Evolutionary conservation across 2,797 vertebrate species (phyloP), one percentile per base, ranked within the genome.

Genomic region (Etheostoma nigrum): DNA sequence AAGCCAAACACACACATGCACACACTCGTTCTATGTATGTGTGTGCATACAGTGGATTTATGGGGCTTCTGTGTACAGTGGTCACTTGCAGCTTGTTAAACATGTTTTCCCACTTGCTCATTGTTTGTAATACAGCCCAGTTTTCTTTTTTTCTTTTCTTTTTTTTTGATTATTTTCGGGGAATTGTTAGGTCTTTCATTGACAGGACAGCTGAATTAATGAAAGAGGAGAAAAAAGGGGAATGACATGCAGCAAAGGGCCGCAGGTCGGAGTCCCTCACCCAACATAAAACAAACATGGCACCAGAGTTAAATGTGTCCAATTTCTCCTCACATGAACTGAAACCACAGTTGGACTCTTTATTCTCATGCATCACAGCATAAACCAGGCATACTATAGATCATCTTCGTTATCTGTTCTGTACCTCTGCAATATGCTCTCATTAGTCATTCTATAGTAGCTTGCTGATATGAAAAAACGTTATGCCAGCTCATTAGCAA

Each of bases 361-460:
- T 47, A 25, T 21, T 71, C 53, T 60, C 9, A 30, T 48, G 27
- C 51, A 19, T 67, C 57, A n/a, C 63, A 66, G 10, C 60, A 58
- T 27, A 54, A 81, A 60, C 52, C 48, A 64, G 53, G 7, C 57
- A 59, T 44, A 63, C 36, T 12, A 11, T 40, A 40, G 40, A 71
- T 84, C 27, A 60, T 61, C 62, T 70, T 82, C 63, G 68, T 83
- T 76, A 78, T 60, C 75, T 51, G 42, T 66, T 64, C 70, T 72
- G 27, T 64, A 82, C 63, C 10, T 52, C 82, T 19, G 67, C 57
- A 77, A 54, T 74, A 62, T 51, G 62, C 47, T 78, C 67, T 73
- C 67, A 79, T 85, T 85, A 83, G 67, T 81, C 76, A 64, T 64
- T 67, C 67, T 62, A 57, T 57, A 72, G 72, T 61, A 84, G 72